These are phyloP conservation scores for Euglossa dilemma DNA, from an alignment of 1,140 invertebrate genomes.

Conservation along the genomic window DNA sequence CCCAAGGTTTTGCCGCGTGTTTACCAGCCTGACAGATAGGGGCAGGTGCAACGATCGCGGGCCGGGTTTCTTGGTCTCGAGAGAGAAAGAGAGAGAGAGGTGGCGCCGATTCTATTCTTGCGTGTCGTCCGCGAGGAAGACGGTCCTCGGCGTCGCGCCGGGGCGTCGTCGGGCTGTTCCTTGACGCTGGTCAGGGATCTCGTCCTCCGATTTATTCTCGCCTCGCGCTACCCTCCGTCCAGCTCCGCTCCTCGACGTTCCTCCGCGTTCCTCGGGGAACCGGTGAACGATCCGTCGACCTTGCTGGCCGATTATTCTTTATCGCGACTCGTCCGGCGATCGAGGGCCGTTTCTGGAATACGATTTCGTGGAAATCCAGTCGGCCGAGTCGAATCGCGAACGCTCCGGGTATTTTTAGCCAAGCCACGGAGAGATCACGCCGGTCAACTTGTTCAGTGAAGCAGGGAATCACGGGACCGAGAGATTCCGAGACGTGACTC, in stretches of 20 bases:
- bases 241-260: no score
- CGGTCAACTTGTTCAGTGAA: not conserved
- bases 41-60: constrained; percentile 38
- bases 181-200: constrained; percentile 13
- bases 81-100: no score
- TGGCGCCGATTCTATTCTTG: constrained; percentile 31
- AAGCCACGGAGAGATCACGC: not conserved
- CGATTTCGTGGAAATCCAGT: constrained; percentile 10
- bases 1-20: constrained; percentile 34
- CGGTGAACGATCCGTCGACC: not conserved
- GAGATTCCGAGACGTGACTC: not conserved
- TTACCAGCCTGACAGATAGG: constrained; percentile 26
- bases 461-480: not conserved
- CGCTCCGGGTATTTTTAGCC: constrained; percentile 11
- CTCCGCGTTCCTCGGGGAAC: not conserved
- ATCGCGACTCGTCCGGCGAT: not conserved
- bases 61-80: not conserved
- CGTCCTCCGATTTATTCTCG: not conserved
- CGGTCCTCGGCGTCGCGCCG: not conserved
- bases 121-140: not conserved
- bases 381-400: not conserved
- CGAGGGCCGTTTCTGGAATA: not conserved
- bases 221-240: not conserved
- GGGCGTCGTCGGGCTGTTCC: not conserved
- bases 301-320: not conserved